Evolutionary conservation across 2,888 invertebrate species (phyloP), one percentile per base, ranked within the genome.

Genomic region (Catocala nupta): DNA sequence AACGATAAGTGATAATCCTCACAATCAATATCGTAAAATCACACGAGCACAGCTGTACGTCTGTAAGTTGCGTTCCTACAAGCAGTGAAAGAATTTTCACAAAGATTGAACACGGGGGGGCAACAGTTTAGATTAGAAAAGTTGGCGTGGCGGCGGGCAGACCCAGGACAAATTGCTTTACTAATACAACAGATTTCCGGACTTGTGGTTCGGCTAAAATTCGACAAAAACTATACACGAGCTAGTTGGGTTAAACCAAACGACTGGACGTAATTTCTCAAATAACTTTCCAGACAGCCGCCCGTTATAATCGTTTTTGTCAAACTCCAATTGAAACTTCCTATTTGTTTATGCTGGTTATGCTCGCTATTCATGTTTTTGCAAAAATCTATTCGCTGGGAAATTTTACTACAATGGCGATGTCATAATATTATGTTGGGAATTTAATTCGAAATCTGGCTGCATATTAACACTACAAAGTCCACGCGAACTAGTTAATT

Each of bases 71-170:
- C 53, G 73, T 73, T 63, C 71, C 60, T 65, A 66, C 71, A 59
- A 66, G 67, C 65, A 68, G 64, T 42, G 65, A 73, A 75, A 74
- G 83, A 87, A 84, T 86, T 88, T 84, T 75, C 81, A 73, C 82
- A 81, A 88, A 88, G 89, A 89, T 88, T 83, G 89, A 86, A 86
- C 84, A 82, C 82, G 84, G 81, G 79, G 79, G 36, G 82, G 85
- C 82, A 89, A 84, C 89, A 90, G 90, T 92, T 92, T 92, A 92
- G 92, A 93, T 93, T 90, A 92, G 92, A 93, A 93, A 93, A 93
- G 92, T 93, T 93, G 82, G 83, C 81, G 82, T 70, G 76, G 71
- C 73, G 80, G 81, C 82, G 78, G 80, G 81, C 84, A 79, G 80
- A 80, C 81, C 82, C 78, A 68, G 85, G 87, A 91, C 90, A 92